phyloP scores from a whole-genome alignment of 1,140 invertebrate species.

The Gonatopus flavifemur region DNA sequence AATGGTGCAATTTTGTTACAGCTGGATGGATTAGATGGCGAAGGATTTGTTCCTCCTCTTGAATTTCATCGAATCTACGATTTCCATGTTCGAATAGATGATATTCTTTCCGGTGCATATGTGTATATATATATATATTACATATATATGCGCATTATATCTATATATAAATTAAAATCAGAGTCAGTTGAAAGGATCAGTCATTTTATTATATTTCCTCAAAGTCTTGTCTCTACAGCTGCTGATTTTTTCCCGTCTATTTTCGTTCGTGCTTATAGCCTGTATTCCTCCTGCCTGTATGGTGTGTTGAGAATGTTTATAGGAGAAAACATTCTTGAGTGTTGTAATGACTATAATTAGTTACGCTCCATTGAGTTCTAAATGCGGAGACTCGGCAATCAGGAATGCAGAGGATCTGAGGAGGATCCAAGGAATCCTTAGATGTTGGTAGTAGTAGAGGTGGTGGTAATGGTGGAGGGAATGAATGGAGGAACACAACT shows the following conservation, averaged over 20 bases:
- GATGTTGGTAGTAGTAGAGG: constrained; percentile 32
- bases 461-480: constrained; percentile 11
- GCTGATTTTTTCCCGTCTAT: too few relatives aligned
- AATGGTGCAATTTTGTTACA: too few relatives aligned
- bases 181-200: too few relatives aligned
- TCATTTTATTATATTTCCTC: too few relatives aligned
- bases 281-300: not conserved
- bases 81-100: too few relatives aligned
- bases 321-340: not conserved
- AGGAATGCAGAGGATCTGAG: constrained; percentile 47
- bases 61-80: not conserved
- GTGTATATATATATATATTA: too few relatives aligned
- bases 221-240: too few relatives aligned
- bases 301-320: not conserved
- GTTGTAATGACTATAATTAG: constrained; percentile 47
- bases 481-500: too few relatives aligned
- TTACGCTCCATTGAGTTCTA: constrained; percentile 59
- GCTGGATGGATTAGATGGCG: not conserved
- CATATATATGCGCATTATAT: too few relatives aligned
- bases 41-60: not conserved
- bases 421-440: constrained; percentile 45
- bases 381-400: constrained; percentile 55
- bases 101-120: too few relatives aligned
- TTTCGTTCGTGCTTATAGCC: not conserved
- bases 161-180: too few relatives aligned